Conservation (phyloP, 2,888 invertebrate genomes). For the Clostera curtula region DNA sequence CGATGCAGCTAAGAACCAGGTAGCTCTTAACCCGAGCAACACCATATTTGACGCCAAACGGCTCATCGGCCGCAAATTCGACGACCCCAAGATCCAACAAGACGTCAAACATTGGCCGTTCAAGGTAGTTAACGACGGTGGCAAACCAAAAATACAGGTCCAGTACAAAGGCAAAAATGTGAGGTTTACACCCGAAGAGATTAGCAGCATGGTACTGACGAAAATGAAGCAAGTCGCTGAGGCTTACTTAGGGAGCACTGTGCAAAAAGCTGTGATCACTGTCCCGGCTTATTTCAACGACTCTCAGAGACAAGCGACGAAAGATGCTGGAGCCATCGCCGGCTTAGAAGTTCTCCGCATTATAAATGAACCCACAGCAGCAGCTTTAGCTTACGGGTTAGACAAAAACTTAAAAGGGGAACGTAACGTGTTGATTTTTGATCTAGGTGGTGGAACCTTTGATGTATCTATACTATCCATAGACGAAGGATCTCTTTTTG, state of each 20-base stretch:
- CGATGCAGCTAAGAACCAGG: constrained; percentile 81
- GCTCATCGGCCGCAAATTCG: constrained; percentile 85
- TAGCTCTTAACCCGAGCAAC: constrained; percentile 82
- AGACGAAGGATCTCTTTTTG: constrained; percentile 84
- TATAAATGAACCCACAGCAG: constrained; percentile 87
- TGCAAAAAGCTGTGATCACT: constrained; percentile 83
- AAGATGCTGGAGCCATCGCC: constrained; percentile 85
- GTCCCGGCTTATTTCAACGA: constrained; percentile 88
- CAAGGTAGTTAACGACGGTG: constrained; percentile 77
- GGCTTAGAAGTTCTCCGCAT: constrained; percentile 87
- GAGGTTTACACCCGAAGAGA: constrained; percentile 80
- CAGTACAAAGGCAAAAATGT: constrained; percentile 78
- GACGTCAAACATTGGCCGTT: constrained; percentile 92
- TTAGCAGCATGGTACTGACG: constrained; percentile 79
- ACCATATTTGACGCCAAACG: constrained; percentile 89
- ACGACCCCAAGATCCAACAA: constrained; percentile 82
- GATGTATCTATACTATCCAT: constrained; percentile 89
- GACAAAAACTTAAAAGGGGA: constrained; percentile 79
- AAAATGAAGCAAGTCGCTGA: constrained; percentile 79
- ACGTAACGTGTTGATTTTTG: constrained; percentile 77
- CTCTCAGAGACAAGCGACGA: constrained; percentile 84
- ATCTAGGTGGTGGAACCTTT: constrained; percentile 81
- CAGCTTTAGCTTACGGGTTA: constrained; percentile 82
- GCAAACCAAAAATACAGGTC: constrained; percentile 80
- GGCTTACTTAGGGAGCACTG: constrained; percentile 78